Conservation (phyloP, 2,888 invertebrate genomes). For the Chaetogeoica ovagalla region DNA sequence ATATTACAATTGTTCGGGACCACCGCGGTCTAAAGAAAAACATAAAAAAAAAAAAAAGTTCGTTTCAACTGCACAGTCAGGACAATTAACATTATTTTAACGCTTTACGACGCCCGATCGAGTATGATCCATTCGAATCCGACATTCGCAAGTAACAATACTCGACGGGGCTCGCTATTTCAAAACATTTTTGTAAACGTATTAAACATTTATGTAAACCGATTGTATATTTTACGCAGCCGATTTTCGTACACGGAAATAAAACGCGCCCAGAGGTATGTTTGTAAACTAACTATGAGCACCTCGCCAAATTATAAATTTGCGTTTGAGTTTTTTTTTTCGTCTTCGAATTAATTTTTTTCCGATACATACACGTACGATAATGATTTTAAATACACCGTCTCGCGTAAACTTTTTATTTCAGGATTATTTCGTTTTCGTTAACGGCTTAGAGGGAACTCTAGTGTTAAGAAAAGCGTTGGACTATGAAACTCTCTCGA, state of each 20-base stretch:
- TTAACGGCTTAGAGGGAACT: conserved; percentile 82
- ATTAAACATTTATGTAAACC: not conserved
- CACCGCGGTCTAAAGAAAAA: too few species aligned
- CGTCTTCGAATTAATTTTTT: too few species aligned
- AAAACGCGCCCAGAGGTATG: conserved; percentile 55
- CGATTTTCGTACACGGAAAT: conserved; percentile 55
- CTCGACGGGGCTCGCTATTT: too few species aligned
- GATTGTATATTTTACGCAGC: conserved; percentile 55
- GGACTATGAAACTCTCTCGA: conserved; percentile 79
- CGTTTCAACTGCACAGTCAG: too few species aligned
- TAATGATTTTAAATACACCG: not conserved
- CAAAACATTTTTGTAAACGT: not conserved
- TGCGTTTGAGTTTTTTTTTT: not conserved
- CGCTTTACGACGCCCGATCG: too few species aligned
- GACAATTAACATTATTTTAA: too few species aligned
- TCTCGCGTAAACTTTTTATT: conserved; percentile 50
- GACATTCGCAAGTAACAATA: too few species aligned
- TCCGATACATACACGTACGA: not conserved
- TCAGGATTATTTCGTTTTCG: conserved; percentile 79
- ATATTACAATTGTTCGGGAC: too few species aligned
- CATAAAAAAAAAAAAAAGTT: too few species aligned
- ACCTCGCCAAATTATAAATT: not conserved
- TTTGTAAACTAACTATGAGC: not conserved
- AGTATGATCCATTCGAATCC: too few species aligned
- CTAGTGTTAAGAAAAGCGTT: conserved; percentile 77